These are phyloP conservation scores for Pomatorhinus ruficollis DNA, from an alignment of 2,113 vertebrate species.

Conservation along the genomic window DNA sequence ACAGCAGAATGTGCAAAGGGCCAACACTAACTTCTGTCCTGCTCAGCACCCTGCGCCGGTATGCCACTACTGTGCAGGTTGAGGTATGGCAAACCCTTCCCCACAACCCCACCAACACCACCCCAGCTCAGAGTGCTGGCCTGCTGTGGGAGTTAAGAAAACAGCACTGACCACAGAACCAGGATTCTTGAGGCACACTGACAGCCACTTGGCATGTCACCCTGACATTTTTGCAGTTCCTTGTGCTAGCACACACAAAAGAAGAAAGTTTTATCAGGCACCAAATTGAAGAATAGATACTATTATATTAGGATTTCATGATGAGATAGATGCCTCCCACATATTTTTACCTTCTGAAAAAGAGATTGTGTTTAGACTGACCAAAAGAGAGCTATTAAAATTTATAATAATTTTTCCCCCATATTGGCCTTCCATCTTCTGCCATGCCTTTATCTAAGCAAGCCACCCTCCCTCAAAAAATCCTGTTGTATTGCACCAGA, in stretches of 20 bases:
- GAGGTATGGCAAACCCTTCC: background rate
- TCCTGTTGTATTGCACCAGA: background rate
- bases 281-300: background rate
- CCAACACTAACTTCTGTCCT: background rate
- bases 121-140: background rate
- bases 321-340: background rate
- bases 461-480: background rate
- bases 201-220: background rate
- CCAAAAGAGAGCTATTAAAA: background rate
- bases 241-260: background rate
- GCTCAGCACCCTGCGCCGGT: background rate
- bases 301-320: background rate
- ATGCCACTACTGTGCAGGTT: rapidly evolving
- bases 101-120: background rate
- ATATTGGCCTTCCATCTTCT: background rate
- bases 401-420: background rate
- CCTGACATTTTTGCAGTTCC: background rate
- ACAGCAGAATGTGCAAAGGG: background rate
- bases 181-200: background rate
- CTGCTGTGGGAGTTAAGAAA: background rate
- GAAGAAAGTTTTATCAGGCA: background rate
- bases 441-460: background rate
- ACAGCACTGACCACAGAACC: background rate
- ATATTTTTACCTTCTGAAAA: conserved; percentile 3
- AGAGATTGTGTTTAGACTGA: background rate